phyloP scores from a whole-genome alignment of 2,113 vertebrate species.

The Telmatochromis sp. region DNA sequence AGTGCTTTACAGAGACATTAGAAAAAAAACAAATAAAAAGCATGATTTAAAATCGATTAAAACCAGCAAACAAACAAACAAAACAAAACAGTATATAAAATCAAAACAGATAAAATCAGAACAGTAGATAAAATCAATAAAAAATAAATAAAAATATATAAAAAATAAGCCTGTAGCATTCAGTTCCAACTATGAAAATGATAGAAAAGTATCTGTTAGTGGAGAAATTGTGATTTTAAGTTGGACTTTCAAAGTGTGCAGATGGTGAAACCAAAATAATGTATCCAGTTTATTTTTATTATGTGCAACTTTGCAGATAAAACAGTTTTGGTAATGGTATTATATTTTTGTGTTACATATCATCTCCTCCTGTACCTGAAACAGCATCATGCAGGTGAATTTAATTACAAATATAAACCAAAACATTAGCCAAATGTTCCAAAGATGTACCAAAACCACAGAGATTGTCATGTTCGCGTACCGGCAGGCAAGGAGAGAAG shows the following conservation, averaged over 20 bases:
- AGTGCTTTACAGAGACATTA: fast-evolving
- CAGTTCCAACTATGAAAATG: neutral
- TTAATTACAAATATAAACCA: fast-evolving
- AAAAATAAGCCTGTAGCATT: neutral
- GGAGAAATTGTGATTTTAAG: neutral
- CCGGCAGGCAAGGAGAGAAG: too few species aligned
- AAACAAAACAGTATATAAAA: too few species aligned
- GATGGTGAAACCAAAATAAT: neutral
- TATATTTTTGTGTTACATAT: neutral
- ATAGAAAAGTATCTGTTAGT: neutral
- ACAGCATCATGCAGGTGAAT: neutral
- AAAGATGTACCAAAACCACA: neutral
- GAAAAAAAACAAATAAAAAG: too few species aligned
- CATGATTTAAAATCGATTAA: too few species aligned
- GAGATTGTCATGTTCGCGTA: fast-evolving
- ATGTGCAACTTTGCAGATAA: neutral
- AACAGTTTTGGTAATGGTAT: neutral
- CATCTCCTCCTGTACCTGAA: fast-evolving
- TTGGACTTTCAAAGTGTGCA: neutral
- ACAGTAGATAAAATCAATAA: too few species aligned
- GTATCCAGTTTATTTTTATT: neutral
- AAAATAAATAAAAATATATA: fast-evolving
- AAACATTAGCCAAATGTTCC: neutral
- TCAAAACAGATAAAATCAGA: too few species aligned
- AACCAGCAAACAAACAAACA: too few species aligned